A percentile compares a stretch with the other conserved stretches of the same genome.
phyloP scores from a whole-genome alignment of 2,113 vertebrate genomes.

The Xenopus laevis region DNA sequence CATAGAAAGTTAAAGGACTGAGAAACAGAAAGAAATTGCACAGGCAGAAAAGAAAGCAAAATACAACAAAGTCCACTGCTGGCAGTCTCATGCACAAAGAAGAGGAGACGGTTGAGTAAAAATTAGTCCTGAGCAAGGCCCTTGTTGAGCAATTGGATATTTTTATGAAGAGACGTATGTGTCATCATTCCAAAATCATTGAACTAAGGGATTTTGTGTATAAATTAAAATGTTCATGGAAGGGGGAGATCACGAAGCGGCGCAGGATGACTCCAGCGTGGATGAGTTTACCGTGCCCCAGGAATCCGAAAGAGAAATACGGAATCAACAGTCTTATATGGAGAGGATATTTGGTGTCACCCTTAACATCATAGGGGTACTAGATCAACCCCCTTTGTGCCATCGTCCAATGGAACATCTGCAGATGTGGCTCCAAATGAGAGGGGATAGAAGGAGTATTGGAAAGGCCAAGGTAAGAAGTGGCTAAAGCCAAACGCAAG shows the following conservation, averaged over 20 bases:
- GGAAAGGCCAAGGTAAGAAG: slow-evolving; percentile 70
- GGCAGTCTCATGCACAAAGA: neutral
- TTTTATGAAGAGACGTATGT: neutral
- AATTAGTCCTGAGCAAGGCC: too few relatives aligned
- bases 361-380: slow-evolving; percentile 59
- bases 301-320: slow-evolving; percentile 59
- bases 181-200: neutral
- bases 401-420: slow-evolving; percentile 45
- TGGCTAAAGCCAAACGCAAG: too few relatives aligned
- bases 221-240: slow-evolving; percentile 19
- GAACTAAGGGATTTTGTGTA: too few relatives aligned
- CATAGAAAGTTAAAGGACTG: too few relatives aligned
- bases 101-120: neutral
- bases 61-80: neutral
- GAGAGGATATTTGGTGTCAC: slow-evolving; percentile 70
- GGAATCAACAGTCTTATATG: slow-evolving; percentile 55
- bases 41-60: neutral
- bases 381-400: slow-evolving; percentile 24
- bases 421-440: slow-evolving; percentile 79
- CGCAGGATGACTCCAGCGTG: slow-evolving; percentile 26
- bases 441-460: slow-evolving; percentile 56
- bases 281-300: slow-evolving; percentile 76
- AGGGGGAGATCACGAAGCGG: slow-evolving; percentile 6
- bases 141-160: too few relatives aligned
- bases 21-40: too few relatives aligned